These are phyloP conservation scores for Torymus texanus DNA, from an alignment of 2,888 invertebrate species.

Conservation along the genomic window DNA sequence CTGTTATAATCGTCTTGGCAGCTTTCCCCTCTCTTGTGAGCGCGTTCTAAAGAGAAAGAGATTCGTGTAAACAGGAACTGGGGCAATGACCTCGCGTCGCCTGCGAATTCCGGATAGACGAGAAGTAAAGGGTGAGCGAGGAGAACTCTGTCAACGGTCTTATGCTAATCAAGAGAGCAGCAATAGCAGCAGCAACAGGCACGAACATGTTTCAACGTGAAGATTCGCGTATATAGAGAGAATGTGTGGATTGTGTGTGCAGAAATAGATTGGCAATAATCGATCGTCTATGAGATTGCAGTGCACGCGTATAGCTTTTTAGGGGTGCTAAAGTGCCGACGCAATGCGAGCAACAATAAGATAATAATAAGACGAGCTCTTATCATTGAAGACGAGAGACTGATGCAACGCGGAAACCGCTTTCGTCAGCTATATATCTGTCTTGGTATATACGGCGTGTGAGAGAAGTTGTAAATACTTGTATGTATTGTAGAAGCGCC, in stretches of 20 bases:
- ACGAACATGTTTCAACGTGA: too few relatives aligned
- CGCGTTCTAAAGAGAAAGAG: background rate
- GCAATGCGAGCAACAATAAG: conserved; percentile 34
- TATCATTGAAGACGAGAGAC: conserved; percentile 55
- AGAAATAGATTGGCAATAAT: too few relatives aligned
- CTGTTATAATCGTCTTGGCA: conserved; percentile 11
- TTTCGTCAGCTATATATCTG: conserved; percentile 68
- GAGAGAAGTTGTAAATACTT: too few relatives aligned
- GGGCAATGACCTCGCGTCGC: conserved; percentile 31
- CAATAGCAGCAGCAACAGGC: too few relatives aligned
- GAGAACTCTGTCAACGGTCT: background rate
- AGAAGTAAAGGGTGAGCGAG: too few relatives aligned
- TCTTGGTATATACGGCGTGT: too few relatives aligned
- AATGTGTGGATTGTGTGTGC: too few relatives aligned
- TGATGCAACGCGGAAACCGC: conserved; percentile 71
- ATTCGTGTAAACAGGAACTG: conserved; percentile 42
- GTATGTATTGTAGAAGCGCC: too few relatives aligned
- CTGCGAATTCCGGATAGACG: conserved; percentile 7
- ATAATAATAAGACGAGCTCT: conserved; percentile 32
- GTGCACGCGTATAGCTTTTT: background rate
- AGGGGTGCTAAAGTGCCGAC: conserved; percentile 11
- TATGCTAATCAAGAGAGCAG: background rate
- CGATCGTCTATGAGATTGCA: too few relatives aligned
- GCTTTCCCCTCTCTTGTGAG: background rate
- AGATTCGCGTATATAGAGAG: too few relatives aligned